These are phyloP conservation scores for Sturnira hondurensis DNA, from an alignment of 2,113 vertebrate species.

Conservation along the genomic window DNA sequence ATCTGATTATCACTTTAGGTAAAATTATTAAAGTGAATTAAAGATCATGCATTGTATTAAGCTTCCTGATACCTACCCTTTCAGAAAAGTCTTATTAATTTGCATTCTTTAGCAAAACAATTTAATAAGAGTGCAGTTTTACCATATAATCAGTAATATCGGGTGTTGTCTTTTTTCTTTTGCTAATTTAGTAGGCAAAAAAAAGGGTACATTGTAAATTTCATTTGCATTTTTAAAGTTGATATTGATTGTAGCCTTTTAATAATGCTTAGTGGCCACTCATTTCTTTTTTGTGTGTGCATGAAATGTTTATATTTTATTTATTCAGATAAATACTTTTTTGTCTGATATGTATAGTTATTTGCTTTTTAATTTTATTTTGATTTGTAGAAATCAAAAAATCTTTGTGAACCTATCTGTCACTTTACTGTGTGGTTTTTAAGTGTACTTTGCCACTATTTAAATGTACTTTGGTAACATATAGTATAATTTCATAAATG, in stretches of 20 bases:
- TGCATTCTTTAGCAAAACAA: slow-evolving; percentile 21
- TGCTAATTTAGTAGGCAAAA: not conserved
- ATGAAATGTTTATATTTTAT: not conserved
- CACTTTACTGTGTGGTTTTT: not conserved
- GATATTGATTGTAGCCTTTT: not conserved
- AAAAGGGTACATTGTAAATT: not conserved
- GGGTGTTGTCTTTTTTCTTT: not conserved
- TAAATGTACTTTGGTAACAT: too few relatives aligned
- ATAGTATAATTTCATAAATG: too few relatives aligned
- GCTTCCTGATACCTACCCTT: not conserved
- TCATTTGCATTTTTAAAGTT: not conserved
- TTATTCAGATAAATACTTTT: not conserved
- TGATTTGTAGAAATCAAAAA: not conserved
- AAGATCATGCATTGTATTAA: not conserved
- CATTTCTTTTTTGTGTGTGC: not conserved
- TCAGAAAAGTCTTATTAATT: not conserved
- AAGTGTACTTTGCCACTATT: not conserved
- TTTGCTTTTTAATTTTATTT: not conserved
- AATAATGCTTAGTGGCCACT: not conserved
- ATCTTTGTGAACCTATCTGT: not conserved
- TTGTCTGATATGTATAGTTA: not conserved
- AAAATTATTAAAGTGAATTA: slow-evolving; percentile 31
- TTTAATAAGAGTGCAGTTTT: not conserved
- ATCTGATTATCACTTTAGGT: slow-evolving; percentile 8
- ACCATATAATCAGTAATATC: not conserved